phyloP scores from a whole-genome alignment of 2,797 vertebrate species.

The Pygocentrus nattereri region DNA sequence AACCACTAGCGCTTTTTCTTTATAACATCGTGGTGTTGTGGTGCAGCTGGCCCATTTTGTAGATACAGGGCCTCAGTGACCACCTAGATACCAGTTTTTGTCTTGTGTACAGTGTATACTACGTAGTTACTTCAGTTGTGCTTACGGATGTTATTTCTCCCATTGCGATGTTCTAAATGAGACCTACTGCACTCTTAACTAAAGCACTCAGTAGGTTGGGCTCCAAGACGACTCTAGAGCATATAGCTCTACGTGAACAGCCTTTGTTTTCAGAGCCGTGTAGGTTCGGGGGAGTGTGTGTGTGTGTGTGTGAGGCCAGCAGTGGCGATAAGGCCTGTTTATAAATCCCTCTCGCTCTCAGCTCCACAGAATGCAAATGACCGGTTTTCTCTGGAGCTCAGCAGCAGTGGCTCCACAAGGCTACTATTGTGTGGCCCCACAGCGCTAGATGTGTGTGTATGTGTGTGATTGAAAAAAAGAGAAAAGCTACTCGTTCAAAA shows the following conservation, averaged over 20 bases:
- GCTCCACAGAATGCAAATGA: constrained; percentile 74
- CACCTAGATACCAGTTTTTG: background rate
- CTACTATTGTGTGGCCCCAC: constrained; percentile 69
- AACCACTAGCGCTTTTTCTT: background rate
- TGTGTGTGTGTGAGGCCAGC: background rate
- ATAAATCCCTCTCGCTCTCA: constrained; percentile 51
- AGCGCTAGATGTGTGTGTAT: constrained; percentile 34
- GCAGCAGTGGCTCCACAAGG: constrained; percentile 70
- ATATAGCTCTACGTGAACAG: background rate
- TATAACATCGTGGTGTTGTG: background rate
- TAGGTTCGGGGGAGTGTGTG: background rate
- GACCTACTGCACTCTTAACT: background rate
- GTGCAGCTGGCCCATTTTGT: background rate
- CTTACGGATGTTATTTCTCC: background rate
- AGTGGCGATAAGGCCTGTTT: constrained; percentile 56
- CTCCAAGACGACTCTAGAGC: background rate
- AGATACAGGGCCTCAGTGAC: background rate
- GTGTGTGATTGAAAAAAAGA: constrained; percentile 51
- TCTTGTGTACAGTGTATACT: no score
- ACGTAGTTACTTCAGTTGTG: background rate
- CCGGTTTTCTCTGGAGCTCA: constrained; percentile 64
- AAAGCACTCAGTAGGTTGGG: background rate
- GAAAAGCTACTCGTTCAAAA: constrained; percentile 63
- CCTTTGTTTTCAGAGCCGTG: background rate
- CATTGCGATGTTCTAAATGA: background rate